A percentile compares a stretch with the other conserved stretches of the same genome.
Evolutionary conservation across 2,797 vertebrate genomes (phyloP).

Genomic region (Siniperca obscura): DNA sequence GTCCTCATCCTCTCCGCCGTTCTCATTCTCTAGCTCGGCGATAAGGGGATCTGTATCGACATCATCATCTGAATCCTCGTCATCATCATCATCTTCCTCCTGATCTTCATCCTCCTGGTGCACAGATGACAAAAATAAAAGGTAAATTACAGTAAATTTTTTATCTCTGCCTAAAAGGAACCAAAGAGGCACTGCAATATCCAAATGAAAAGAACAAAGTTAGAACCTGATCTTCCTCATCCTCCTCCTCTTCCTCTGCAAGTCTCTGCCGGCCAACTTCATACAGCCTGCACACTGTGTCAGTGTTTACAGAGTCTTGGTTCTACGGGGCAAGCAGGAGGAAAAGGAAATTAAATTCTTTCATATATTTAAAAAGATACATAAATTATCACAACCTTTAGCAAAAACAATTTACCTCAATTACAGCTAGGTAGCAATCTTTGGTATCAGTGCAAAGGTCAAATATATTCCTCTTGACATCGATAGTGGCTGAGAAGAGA

Average conservation of each 20-base stretch:
- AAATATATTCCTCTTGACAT: conserved; percentile 98
- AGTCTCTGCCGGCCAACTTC: conserved; percentile 97
- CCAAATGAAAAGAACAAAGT: conserved; percentile 7
- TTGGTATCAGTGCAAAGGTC: conserved; percentile 99
- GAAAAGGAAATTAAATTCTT: not conserved
- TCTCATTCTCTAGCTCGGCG: conserved; percentile 93
- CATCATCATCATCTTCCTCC: conserved; percentile 94
- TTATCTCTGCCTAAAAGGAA: not conserved
- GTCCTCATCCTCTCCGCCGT: conserved; percentile 90
- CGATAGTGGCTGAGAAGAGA: conserved; percentile 91
- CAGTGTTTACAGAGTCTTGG: conserved; percentile 97
- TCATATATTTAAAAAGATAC: not conserved
- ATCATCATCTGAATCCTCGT: conserved; percentile 92
- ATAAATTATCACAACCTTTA: not conserved
- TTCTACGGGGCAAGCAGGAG: conserved; percentile 83
- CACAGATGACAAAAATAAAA: conserved; percentile 21
- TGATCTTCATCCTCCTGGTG: conserved; percentile 93
- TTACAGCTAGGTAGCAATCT: conserved; percentile 98
- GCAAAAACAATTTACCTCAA: conserved; percentile 88
- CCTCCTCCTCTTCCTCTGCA: conserved; percentile 98
- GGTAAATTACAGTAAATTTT: not conserved
- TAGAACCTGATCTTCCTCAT: conserved; percentile 96
- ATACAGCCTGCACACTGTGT: conserved; percentile 97
- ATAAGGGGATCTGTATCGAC: conserved; percentile 95
- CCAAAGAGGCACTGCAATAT: not conserved